Conservation (phyloP, 2,888 invertebrate genomes). For the Dascillus cervinus region DNA sequence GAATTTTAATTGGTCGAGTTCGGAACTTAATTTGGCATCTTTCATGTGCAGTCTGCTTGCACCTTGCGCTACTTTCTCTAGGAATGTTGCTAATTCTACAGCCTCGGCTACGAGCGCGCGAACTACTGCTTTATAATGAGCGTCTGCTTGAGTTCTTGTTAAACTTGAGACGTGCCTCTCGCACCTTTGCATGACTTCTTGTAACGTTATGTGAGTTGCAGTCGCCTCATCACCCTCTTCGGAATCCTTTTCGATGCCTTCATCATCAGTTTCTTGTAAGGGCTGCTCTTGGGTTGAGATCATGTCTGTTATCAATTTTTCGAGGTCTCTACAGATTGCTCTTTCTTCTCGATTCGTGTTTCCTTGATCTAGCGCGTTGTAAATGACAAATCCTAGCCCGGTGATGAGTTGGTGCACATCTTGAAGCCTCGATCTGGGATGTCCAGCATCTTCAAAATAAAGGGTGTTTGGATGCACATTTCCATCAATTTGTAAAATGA, state of each 20-base stretch:
- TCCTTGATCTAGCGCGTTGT: constrained; percentile 84
- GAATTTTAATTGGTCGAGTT: constrained; percentile 76
- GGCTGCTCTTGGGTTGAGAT: constrained; percentile 45
- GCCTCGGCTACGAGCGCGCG: constrained; percentile 88
- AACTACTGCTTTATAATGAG: constrained; percentile 87
- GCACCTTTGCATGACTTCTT: constrained; percentile 26
- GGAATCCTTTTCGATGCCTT: constrained; percentile 85
- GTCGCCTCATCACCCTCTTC: constrained; percentile 53
- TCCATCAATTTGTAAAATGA: constrained; percentile 75
- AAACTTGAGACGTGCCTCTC: constrained; percentile 27
- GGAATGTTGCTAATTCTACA: constrained; percentile 80
- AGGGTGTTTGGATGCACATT: constrained; percentile 62
- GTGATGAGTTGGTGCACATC: constrained; percentile 34
- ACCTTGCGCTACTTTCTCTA: constrained; percentile 72
- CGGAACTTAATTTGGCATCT: constrained; percentile 54
- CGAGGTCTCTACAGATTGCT: constrained; percentile 76
- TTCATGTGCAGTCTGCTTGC: constrained; percentile 57
- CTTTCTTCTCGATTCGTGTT: constrained; percentile 80
- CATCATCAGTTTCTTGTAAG: constrained; percentile 66
- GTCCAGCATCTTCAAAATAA: constrained; percentile 26
- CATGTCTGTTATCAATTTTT: constrained; percentile 80
- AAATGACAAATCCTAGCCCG: constrained; percentile 72
- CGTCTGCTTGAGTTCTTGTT: constrained; percentile 55
- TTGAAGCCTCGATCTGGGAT: constrained; percentile 22
- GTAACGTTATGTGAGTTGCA: constrained; percentile 17